Evolutionary conservation across 2,888 invertebrate species (phyloP).

Genomic region (Himalopsyche anomala): DNA sequence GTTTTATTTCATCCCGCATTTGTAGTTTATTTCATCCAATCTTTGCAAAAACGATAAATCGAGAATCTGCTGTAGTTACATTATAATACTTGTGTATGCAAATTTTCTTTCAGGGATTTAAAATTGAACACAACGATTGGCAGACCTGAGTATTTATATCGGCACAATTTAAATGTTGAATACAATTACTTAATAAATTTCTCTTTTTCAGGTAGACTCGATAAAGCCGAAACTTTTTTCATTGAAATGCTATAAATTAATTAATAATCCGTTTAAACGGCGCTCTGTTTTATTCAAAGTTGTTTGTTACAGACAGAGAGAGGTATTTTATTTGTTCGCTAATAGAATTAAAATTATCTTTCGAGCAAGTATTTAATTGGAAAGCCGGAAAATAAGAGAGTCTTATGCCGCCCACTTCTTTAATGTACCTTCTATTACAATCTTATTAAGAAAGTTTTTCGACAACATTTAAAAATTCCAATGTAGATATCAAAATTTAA

Average conservation of each 20-base stretch:
- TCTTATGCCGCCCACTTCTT: conserved; percentile 35
- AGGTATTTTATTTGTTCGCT: conserved; percentile 46
- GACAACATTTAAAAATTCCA: not conserved
- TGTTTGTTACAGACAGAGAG: conserved; percentile 51
- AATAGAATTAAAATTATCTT: conserved; percentile 51
- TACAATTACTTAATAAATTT: conserved; percentile 12
- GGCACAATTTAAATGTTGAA: not conserved
- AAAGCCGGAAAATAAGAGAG: conserved; percentile 50
- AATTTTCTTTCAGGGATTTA: too few relatives aligned
- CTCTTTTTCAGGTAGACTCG: conserved; percentile 50
- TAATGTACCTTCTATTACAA: conserved; percentile 23
- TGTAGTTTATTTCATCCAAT: too few relatives aligned
- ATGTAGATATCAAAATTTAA: not conserved
- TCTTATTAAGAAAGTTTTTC: not conserved
- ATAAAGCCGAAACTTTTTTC: conserved; percentile 55
- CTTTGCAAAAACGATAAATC: too few relatives aligned
- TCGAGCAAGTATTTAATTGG: conserved; percentile 57
- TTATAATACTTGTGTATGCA: too few relatives aligned
- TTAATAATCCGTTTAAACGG: conserved; percentile 54
- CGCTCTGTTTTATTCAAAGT: conserved; percentile 57
- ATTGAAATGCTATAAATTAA: conserved; percentile 61
- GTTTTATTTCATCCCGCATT: too few relatives aligned
- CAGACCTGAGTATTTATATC: not conserved
- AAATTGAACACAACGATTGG: too few relatives aligned
- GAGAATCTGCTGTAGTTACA: too few relatives aligned